phyloP scores from a whole-genome alignment of 2,113 vertebrate genomes.

The Montifringilla adamsi region DNA sequence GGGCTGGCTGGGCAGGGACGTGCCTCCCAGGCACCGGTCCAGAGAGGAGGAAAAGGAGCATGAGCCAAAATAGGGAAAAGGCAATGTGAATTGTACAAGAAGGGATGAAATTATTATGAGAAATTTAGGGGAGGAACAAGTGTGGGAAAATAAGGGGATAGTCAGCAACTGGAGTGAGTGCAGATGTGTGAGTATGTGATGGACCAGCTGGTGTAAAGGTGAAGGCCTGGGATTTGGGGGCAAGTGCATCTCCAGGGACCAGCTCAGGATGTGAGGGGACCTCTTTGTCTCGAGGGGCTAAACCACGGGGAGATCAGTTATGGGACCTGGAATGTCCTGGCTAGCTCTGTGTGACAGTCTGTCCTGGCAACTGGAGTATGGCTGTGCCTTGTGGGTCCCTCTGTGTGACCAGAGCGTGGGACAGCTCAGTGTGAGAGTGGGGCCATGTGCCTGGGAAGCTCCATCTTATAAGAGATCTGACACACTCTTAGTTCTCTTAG shows the following conservation, averaged over 20 bases:
- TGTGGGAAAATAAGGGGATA: neutral
- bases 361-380: neutral
- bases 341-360: neutral
- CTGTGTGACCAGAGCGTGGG: neutral
- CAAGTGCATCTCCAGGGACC: neutral
- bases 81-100: fast-evolving
- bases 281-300: neutral
- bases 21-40: neutral
- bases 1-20: neutral
- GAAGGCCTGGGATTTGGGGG: neutral
- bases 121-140: neutral
- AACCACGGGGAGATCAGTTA: neutral
- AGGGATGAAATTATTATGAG: neutral
- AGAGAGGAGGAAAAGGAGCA: neutral
- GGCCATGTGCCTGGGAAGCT: neutral
- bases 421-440: neutral
- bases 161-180: neutral
- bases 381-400: neutral
- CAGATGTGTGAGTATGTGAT: neutral
- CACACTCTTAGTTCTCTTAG: neutral
- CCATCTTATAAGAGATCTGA: neutral
- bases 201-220: neutral
- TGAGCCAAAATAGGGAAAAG: neutral
- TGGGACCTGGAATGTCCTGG: neutral
- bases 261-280: neutral